Conservation (phyloP, 2,888 invertebrate species). For the Lobophora halterata region DNA sequence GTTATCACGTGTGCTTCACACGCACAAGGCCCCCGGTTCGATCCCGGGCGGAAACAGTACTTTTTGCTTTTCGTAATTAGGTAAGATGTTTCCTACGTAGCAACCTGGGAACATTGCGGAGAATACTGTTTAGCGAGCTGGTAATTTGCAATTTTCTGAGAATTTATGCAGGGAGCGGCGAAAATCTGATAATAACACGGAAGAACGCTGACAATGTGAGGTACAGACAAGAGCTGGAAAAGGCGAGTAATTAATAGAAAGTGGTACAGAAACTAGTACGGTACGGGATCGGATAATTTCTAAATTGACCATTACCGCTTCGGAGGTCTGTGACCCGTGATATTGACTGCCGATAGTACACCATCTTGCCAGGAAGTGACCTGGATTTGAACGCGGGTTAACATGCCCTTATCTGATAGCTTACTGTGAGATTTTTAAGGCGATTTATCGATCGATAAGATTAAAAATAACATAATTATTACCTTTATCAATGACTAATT, state of each 20-base stretch:
- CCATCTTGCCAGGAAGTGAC: slow-evolving; percentile 25
- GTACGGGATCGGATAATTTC: slow-evolving; percentile 59
- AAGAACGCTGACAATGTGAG: slow-evolving; percentile 63
- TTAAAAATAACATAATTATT: background rate
- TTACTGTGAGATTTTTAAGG: slow-evolving; percentile 21
- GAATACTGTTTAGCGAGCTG: slow-evolving; percentile 12
- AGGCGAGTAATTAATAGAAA: slow-evolving; percentile 70
- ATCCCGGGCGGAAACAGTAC: slow-evolving; percentile 84
- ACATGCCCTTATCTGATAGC: slow-evolving; percentile 19
- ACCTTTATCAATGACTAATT: background rate
- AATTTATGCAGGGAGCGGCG: slow-evolving; percentile 12
- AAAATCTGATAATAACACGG: slow-evolving; percentile 61
- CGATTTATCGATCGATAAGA: slow-evolving; percentile 5
- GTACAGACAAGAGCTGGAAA: slow-evolving; percentile 56
- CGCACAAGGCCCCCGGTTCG: slow-evolving; percentile 88
- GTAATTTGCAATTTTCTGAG: slow-evolving; percentile 26
- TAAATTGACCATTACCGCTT: slow-evolving; percentile 51
- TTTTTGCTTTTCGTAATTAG: slow-evolving; percentile 11
- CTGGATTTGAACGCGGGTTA: slow-evolving; percentile 23
- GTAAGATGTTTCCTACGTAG: too few species aligned
- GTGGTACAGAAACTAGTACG: slow-evolving; percentile 54
- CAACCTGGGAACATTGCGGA: too few species aligned
- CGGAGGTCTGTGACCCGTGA: slow-evolving; percentile 47
- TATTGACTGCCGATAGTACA: slow-evolving; percentile 31
- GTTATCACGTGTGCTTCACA: slow-evolving; percentile 91